Percentiles rank a stretch among this genome's conserved stretches.
Evolutionary conservation across 2,888 invertebrate species (phyloP).

Genomic region (Hypselothyrea guttata): DNA sequence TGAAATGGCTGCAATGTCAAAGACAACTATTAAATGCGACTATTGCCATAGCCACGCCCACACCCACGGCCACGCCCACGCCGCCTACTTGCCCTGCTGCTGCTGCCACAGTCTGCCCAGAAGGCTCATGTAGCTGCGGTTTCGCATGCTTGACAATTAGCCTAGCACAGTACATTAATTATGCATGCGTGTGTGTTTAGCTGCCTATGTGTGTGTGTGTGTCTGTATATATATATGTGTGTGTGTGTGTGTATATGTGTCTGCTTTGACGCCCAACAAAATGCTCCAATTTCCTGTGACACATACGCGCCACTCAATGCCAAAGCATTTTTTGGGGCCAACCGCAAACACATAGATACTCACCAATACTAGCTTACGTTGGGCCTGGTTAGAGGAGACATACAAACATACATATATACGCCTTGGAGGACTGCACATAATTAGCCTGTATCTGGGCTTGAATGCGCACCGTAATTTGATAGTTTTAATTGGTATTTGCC

Average conservation of each 20-base stretch:
- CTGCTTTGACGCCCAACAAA: slow-evolving; percentile 48
- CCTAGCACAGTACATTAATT: slow-evolving; percentile 59
- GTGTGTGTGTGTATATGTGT: slow-evolving; percentile 13
- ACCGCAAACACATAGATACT: slow-evolving; percentile 50
- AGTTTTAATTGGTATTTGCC: slow-evolving; percentile 69
- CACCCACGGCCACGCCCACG: background rate
- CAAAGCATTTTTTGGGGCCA: slow-evolving; percentile 56
- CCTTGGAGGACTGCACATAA: slow-evolving; percentile 46
- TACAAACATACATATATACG: too few relatives aligned
- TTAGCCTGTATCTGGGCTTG: slow-evolving; percentile 37
- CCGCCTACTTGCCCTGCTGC: background rate
- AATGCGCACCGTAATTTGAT: slow-evolving; percentile 61
- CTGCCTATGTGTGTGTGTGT: slow-evolving; percentile 6
- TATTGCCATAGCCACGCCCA: too few relatives aligned
- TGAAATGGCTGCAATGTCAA: background rate
- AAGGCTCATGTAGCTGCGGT: slow-evolving; percentile 42
- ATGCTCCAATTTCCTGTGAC: slow-evolving; percentile 56
- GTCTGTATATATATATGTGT: slow-evolving; percentile 7
- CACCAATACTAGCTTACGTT: too few relatives aligned
- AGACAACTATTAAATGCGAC: slow-evolving; percentile 1
- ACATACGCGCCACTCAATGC: slow-evolving; percentile 44
- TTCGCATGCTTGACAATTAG: slow-evolving; percentile 70
- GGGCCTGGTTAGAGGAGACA: slow-evolving; percentile 34
- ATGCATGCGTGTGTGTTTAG: slow-evolving; percentile 42
- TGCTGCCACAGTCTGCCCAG: slow-evolving; percentile 1